Percentiles rank a stretch among this genome's conserved stretches.
These are phyloP conservation scores for Anguilla rostrata DNA, from an alignment of 2,113 vertebrate genomes.

Conservation along the genomic window DNA sequence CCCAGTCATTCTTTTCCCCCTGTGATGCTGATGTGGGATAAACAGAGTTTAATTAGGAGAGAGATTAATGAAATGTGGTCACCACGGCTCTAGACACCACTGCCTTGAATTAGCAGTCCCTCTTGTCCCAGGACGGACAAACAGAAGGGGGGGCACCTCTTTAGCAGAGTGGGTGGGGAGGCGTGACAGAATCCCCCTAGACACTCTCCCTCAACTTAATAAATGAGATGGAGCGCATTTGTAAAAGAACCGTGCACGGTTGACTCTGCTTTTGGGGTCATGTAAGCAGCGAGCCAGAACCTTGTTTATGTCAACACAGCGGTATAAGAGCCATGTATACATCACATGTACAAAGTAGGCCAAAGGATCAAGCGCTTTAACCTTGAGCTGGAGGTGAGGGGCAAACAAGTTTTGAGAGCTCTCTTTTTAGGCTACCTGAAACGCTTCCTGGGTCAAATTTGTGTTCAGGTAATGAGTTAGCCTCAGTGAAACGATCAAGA, in stretches of 20 bases:
- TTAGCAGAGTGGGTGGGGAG: neutral
- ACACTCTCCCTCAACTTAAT: neutral
- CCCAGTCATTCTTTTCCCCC: constrained; percentile 22
- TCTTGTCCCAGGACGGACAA: constrained; percentile 15
- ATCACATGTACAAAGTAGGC: too few relatives aligned
- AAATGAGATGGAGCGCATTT: neutral
- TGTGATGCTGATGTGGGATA: constrained; percentile 49
- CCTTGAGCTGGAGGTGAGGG: too few relatives aligned
- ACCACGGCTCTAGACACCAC: constrained; percentile 13
- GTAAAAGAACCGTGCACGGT: neutral
- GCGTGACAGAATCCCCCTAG: neutral
- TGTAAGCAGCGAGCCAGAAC: neutral
- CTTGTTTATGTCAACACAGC: neutral
- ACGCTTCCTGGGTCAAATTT: too few relatives aligned
- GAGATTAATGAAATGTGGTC: constrained; percentile 56
- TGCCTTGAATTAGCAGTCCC: constrained; percentile 43
- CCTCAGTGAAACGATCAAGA: too few relatives aligned
- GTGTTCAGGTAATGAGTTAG: too few relatives aligned
- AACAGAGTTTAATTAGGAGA: constrained; percentile 62
- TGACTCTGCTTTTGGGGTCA: neutral
- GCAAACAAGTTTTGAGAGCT: too few relatives aligned
- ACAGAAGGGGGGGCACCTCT: neutral
- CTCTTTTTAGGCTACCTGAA: too few relatives aligned
- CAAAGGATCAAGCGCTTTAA: neutral
- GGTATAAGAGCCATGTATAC: neutral